Evolutionary conservation across 2,888 invertebrate species (phyloP), one percentile per base, ranked within the genome.

Genomic region (Noctua comes): DNA sequence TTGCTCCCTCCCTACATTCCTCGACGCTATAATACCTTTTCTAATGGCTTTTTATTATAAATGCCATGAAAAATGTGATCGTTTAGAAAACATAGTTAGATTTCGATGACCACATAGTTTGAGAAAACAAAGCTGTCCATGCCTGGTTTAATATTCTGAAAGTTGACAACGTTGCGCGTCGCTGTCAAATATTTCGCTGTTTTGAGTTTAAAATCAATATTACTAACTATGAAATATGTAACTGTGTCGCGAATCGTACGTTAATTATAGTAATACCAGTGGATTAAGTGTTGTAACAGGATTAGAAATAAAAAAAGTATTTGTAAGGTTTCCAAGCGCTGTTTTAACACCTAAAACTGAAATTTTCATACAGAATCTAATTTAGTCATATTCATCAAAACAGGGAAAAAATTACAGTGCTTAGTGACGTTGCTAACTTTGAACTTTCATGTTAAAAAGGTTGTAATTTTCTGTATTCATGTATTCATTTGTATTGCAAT

Each of bases 1-100:
- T 88, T 78, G 40, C 31, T 66, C 70, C 76, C 24, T 66, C 74
- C 70, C 59, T 48, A 73, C 79, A 85, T 89, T 77, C 75, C 77
- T 21, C 59, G 48, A 40, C 46, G 54, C 11, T 65, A 69, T 71
- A 57, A 72, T 62, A 68, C 62, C 31, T 74, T 79, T 31, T 57
- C 46, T 54, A 54, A 79, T 77, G n/a, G 59, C 36, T 51, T 79
- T 68, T 76, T 36, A 68, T 51, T 83, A 76, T 36, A 16, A 57
- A 36, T 27, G 24, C 21, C 16, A 36, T 40, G 43, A 46, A 54
- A 16, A 54, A 31, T 31, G 31, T 18, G 18, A 62, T 31, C 21
- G 10, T 51, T 27, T 27, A 21, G 21, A 36, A 18, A 48, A 21
- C 11, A 16, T 51, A 24, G 8, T 1, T 21, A 40, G 13, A 71